Evolutionary conservation across 2,113 vertebrate genomes (phyloP), one percentile per base, ranked within the genome.

Genomic region (Dendropsophus ebraccatus): DNA sequence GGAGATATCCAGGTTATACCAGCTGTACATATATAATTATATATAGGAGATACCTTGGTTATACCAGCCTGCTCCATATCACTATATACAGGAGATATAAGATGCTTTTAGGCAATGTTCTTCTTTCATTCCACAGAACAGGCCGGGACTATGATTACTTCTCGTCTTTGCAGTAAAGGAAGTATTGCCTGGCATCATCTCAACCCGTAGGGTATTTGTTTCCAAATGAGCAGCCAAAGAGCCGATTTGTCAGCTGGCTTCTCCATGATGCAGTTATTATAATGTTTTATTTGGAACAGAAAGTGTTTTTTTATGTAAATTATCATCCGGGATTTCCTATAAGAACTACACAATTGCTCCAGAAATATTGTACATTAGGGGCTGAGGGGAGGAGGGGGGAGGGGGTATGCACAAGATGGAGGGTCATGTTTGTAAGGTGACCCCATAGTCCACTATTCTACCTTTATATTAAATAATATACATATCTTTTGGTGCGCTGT

Each of bases 271-370:
- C 35, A 65, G n/a, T 77, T 50, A 54, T 85, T 67, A 52, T 25
- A 28, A 37, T 69, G 74, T 78, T 78, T 85, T 85, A 77, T 77
- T 85, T 85, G 73, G 73, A 85, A 52, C 25, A 9, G 60, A 67
- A 67, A 49, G 14, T 85, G 28, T 85, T 41, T 85, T 84, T 52
- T 5, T 35, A 65, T 85, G 58, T 50, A 67, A 77, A 77, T 77
- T 77, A 77, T 76, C 41, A 14, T 28, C 12, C 10, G 35, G 83
- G 58, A 77, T 67, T 76, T 85, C 73, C 83, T 52, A 8, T 32
- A 41, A 45, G 56, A n/a, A 47, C 67, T 67, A 41, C 41, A 41
- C 41, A 41, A 41, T 41, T 41, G 41, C 8, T 3, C 41, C 41
- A 41, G 4, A n/a, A n/a, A n/a, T n/a, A n/a, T n/a, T n/a, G n/a